Percentiles rank a stretch among this genome's conserved stretches.
Evolutionary conservation across 2,888 invertebrate genomes (phyloP).

Genomic region (Plebejus anna): DNA sequence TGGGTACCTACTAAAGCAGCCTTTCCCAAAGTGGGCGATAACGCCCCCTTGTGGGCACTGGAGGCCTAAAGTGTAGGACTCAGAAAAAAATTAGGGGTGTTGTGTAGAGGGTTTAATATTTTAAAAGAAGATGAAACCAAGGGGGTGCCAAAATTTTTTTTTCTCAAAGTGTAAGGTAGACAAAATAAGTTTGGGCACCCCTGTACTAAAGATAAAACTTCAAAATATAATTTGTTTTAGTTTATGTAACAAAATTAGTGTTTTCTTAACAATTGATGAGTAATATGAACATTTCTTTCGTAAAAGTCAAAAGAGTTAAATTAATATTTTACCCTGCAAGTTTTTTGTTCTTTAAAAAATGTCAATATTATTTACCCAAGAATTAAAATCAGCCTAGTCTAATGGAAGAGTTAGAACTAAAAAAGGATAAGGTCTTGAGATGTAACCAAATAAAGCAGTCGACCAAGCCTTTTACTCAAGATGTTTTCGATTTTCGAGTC

Average conservation of each 20-base stretch:
- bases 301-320: neutral
- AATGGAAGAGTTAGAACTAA: too few relatives aligned
- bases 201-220: neutral
- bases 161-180: too few relatives aligned
- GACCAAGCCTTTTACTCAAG: neutral
- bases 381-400: neutral
- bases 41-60: too few relatives aligned
- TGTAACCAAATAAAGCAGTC: neutral
- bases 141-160: too few relatives aligned
- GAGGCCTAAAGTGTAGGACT: too few relatives aligned
- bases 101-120: too few relatives aligned
- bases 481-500: neutral
- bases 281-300: neutral
- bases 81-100: too few relatives aligned
- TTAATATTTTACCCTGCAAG: neutral
- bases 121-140: too few relatives aligned
- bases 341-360: neutral
- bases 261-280: too few relatives aligned
- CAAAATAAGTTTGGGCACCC: too few relatives aligned
- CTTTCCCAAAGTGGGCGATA: too few relatives aligned
- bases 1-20: neutral
- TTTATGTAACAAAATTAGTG: neutral
- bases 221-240: neutral
- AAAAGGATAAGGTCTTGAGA: too few relatives aligned
- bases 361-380: neutral